Evolutionary conservation across 2,113 vertebrate species (phyloP), one percentile per base, ranked within the genome.

Genomic region (Ctenomys sociabilis): DNA sequence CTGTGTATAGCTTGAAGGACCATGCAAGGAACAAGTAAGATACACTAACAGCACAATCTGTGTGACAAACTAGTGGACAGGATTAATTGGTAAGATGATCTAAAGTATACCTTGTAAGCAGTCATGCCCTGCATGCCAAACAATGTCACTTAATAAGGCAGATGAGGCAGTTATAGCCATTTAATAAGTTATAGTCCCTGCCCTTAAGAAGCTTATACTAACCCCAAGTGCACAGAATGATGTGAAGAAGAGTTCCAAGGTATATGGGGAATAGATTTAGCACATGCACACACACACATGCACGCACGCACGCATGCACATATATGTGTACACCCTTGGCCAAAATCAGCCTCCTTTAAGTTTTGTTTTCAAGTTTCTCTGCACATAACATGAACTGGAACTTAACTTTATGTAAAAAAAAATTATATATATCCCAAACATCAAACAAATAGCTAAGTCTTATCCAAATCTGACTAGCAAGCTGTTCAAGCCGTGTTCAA

Each of bases 121-220:
- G 54, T 19, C 19, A 94, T 82, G 93, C 83, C 22, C 61, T 78
- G 72, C 52, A 77, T 28, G 1, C 32, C 94, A 45, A 43, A 82
- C 64, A 24, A 4, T 85, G 75, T 0, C 93, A 35, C 0, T 68
- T 45, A 68, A 68, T 64, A 52, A 81, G 19, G 82, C 35, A 95
- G 37, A 49, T 24, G 52, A 85, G 14, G 91, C 30, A 94, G 43
- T 40, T 24, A 70, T 82, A 43, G 90, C 30, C n/a, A n/a, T n/a
- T n/a, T n/a, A n/a, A n/a, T n/a, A n/a, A 94, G 43, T 40, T 24
- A 70, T 82, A 43, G 90, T 26, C 14, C 61, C 32, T 92, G 26
- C 70, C 77, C 21, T 96, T 45, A 32, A 57, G 52, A 93, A 92
- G 40, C 14, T 90, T 90, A n/a, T 19, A 85, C 73, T 88, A 97